phyloP scores from a whole-genome alignment of 2,113 vertebrate species.

The Scomber colias region DNA sequence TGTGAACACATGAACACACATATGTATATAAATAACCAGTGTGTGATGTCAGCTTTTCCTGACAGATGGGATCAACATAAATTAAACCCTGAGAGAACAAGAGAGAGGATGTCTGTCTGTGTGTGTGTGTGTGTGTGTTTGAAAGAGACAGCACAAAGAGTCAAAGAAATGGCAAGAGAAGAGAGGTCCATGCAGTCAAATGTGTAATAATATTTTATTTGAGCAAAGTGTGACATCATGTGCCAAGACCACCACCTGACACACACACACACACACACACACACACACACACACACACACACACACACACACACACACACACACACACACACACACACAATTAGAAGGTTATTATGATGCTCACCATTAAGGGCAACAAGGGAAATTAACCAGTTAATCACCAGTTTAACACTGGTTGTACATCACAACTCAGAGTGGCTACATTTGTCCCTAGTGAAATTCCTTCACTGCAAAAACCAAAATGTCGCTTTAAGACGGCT shows the following conservation, averaged over 20 bases:
- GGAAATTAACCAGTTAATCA: conserved; percentile 13
- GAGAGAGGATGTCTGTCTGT: background rate
- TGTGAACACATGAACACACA: background rate
- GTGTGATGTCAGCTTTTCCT: conserved; percentile 70
- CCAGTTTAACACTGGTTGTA: conserved; percentile 1
- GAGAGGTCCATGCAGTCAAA: background rate
- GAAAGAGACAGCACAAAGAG: background rate
- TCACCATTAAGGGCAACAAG: background rate
- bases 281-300: background rate
- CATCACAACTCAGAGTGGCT: background rate
- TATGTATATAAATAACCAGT: conserved; percentile 38
- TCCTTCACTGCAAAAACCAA: background rate
- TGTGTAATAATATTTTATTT: background rate
- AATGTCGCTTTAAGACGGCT: conserved; percentile 23
- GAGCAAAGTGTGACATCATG: conserved; percentile 7
- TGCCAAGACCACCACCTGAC: background rate
- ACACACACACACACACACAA: background rate
- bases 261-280: background rate
- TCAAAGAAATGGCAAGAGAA: background rate
- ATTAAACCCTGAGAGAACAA: conserved; percentile 37
- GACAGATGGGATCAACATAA: conserved; percentile 69
- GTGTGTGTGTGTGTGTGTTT: conserved; percentile 5
- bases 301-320: background rate
- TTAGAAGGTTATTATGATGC: background rate
- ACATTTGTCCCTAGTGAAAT: background rate